Evolutionary conservation across 53 echinoderm and acorn worm genomes (phyloP), one percentile per base, ranked within the genome.

Genomic region (Arbacia lixula): DNA sequence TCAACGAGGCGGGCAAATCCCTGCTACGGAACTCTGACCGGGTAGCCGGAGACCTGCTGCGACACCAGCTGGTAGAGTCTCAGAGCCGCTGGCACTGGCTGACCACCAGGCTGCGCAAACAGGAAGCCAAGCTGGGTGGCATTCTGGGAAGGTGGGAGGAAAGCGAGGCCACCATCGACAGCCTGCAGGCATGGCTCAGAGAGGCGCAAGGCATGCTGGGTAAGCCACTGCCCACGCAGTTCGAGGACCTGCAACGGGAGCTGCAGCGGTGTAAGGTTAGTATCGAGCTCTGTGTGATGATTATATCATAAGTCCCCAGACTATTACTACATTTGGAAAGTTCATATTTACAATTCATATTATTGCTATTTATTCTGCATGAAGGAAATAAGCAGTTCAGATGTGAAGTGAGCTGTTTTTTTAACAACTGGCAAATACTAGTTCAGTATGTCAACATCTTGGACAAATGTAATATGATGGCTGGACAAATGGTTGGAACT

Each of bases 41-140:
- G 14, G 52, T 43, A 28, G 86, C 99, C 2, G 90, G 88, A 11
- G 92, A 94, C 50, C 74, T 83, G 43, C 90, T 98, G 31, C 90
- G 92, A 28, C 66, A 68, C 22, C 90, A 91, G 56, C 85, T 98
- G 61, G 86, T 87, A n/a, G 91, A 90, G 6, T 54, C 86, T 16
- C 99, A 98, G 72, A 90, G 84, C 52, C 86, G 83, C 40, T 98
- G 99, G 99, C 92, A 94, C 55, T 86, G 87, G 40, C 63, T 95
- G 61, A 94, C 90, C 60, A 92, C 87, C 56, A 53, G 87, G 16
- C 81, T 98, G 30, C 73, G 90, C 20, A 88, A 85, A 38, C 86
- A 90, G 55, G 71, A 52, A 11, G 71, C 86, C 20, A 82, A 87
- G 60, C 85, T 98, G 46, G 85, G 83, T 0, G 92, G 87, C 16